A percentile compares a stretch with the other conserved stretches of the same genome.
Conservation (phyloP, 2,888 invertebrate genomes). For the Drosophila ezoana region DNA sequence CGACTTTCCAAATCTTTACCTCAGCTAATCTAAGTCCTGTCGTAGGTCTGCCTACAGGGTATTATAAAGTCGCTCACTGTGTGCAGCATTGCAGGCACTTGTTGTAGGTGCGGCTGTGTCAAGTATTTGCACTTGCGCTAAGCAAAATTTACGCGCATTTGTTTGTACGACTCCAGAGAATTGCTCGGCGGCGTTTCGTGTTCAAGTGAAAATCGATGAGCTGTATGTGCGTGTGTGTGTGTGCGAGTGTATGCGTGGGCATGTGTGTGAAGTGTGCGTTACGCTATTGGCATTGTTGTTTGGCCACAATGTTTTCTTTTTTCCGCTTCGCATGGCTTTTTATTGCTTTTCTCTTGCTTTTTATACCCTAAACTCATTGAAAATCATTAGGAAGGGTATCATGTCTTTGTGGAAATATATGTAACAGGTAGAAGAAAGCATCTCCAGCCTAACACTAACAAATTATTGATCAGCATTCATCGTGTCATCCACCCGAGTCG, state of each 20-base stretch:
- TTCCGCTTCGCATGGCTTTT: conserved; percentile 71
- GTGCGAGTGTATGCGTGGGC: conserved; percentile 15
- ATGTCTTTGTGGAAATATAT: too few species aligned
- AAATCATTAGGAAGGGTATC: too few species aligned
- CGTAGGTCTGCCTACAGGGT: not conserved
- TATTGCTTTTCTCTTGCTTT: conserved; percentile 66
- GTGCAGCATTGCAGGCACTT: conserved; percentile 7
- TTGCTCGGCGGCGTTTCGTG: conserved; percentile 50
- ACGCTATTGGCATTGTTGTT: conserved; percentile 67
- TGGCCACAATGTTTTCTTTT: conserved; percentile 79
- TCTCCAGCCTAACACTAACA: too few species aligned
- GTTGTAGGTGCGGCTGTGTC: conserved; percentile 72
- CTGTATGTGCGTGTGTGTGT: conserved; percentile 21
- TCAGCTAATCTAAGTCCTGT: too few species aligned
- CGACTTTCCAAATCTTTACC: not conserved
- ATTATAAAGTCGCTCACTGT: conserved; percentile 1
- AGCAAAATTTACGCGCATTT: conserved; percentile 82
- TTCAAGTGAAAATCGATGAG: conserved; percentile 78
- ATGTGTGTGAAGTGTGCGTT: conserved; percentile 53
- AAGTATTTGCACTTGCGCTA: conserved; percentile 79
- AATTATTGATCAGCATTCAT: too few species aligned
- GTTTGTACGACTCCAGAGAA: conserved; percentile 74
- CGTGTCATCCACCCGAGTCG: too few species aligned
- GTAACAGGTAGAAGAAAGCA: too few species aligned
- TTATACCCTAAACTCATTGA: conserved; percentile 1